Conservation (phyloP, 2,888 invertebrate genomes). For the Tortricodes alternella region DNA sequence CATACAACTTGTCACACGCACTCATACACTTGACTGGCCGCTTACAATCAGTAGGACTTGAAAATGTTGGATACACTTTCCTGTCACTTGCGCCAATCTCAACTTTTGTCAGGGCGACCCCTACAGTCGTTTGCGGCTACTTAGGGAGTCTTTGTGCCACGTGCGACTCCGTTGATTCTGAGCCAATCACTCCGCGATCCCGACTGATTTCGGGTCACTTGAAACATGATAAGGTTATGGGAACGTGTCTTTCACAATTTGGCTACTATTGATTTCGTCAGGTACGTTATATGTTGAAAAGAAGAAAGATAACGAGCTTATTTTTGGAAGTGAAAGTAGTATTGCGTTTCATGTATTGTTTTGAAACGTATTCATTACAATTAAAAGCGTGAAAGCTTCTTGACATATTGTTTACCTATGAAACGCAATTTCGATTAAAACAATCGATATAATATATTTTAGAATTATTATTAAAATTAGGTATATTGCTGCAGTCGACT, state of each 20-base stretch:
- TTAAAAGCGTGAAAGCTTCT: no score
- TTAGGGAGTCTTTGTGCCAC: constrained; percentile 53
- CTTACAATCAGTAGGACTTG: neutral
- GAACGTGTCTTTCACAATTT: neutral
- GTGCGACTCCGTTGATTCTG: constrained; percentile 42
- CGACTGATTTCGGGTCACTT: constrained; percentile 2
- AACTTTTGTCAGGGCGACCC: constrained; percentile 46
- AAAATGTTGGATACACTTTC: neutral
- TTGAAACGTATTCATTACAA: no score
- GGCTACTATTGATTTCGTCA: neutral
- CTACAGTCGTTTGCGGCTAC: constrained; percentile 61
- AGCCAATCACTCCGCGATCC: neutral
- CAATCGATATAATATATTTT: no score
- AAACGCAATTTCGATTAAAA: no score
- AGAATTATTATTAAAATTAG: no score
- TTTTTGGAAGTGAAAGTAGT: no score
- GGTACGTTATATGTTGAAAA: neutral
- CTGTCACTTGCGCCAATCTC: constrained; percentile 41
- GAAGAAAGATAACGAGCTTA: no score
- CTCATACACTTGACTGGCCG: no score
- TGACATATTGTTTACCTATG: no score
- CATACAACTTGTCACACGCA: no score
- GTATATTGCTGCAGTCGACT: no score
- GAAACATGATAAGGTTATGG: neutral
- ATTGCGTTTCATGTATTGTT: no score